Evolutionary conservation across 2,888 invertebrate genomes (phyloP).

Genomic region (Dastarcus helophoroides): DNA sequence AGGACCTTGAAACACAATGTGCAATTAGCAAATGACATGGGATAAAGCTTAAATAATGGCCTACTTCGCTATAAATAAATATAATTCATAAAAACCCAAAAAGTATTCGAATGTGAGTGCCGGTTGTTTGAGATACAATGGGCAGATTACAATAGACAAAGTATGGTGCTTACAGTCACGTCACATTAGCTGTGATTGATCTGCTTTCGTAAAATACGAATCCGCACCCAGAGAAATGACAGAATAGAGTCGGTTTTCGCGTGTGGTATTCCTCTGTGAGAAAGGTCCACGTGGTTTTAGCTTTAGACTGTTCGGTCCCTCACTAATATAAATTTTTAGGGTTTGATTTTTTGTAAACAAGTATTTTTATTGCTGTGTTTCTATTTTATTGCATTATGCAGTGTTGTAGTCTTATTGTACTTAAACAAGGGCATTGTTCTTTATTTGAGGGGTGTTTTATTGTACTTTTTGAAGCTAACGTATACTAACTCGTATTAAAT

Average conservation of each 20-base stretch:
- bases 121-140: constrained; percentile 33
- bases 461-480: constrained; percentile 8
- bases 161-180: constrained; percentile 38
- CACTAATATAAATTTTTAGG: constrained; percentile 29
- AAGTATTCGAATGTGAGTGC: constrained; percentile 29
- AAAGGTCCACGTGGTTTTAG: constrained; percentile 25
- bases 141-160: constrained; percentile 40
- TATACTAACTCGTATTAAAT: too few relatives aligned
- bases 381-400: constrained; percentile 17
- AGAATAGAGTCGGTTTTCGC: constrained; percentile 21
- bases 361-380: constrained; percentile 29
- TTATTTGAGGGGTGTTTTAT: constrained; percentile 3
- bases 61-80: constrained; percentile 16
- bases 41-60: constrained; percentile 21
- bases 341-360: constrained; percentile 31
- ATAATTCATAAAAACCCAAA: constrained; percentile 31
- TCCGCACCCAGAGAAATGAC: constrained; percentile 21
- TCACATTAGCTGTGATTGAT: constrained; percentile 41
- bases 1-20: too few relatives aligned
- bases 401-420: constrained; percentile 6
- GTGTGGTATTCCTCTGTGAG: constrained; percentile 26
- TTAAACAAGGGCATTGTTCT: constrained; percentile 3
- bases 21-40: constrained; percentile 23
- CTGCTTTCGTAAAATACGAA: constrained; percentile 22
- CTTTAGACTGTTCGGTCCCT: constrained; percentile 34